Base-by-base conservation (phyloP, 2,888 invertebrate genomes). In the Pardosa pseudoannulata region DNA sequence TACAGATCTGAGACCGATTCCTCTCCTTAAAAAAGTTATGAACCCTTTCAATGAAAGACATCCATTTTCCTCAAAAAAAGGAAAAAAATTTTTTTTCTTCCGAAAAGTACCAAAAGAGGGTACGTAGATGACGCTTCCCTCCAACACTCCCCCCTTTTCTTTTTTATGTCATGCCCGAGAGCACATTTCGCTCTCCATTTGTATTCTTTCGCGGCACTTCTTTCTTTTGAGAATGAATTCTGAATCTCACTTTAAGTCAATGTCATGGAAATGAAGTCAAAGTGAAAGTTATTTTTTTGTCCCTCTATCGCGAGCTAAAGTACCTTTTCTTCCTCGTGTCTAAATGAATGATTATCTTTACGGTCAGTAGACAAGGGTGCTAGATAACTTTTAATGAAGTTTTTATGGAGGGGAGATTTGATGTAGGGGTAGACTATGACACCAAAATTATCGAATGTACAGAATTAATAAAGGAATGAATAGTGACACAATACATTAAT, bases 141-240 rank as follows among this genome's bases (percentile, higher is more conserved):
- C 19, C 7, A 23, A 56, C 23, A 56, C 23, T 41, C 41, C 36
- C 64, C 36, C 46, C 36, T 75, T 29, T 65, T 36, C 36, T 62
- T 62, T 75, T 29, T 65, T 36, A 65, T 27, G 75, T 75, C 75
- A 75, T 64, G 62, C 75, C 65, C 27, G 29, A 39, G 9, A 65
- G 65, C 39, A 65, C 65, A 62, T 29, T 29, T 75, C 50, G 31
- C 19, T 31, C 23, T 31, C 56, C 32, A 72, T 75, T 64, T 65
- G 41, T 75, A 75, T 75, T 75, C 65, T 41, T 41, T 36, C 28
- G 11, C 7, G 75, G 31, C 23, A 28, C 36, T 56, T 2, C 39
- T 75, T 29, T 36, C 65, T 65, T 62, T 16, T 23, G 56, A 56
- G 56, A 56, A 56, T 56, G 56, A 23, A 56, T 56, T 56, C 23